These are phyloP conservation scores for Leptonema lineaticorne DNA, from an alignment of 1,140 invertebrate genomes.

Conservation along the genomic window DNA sequence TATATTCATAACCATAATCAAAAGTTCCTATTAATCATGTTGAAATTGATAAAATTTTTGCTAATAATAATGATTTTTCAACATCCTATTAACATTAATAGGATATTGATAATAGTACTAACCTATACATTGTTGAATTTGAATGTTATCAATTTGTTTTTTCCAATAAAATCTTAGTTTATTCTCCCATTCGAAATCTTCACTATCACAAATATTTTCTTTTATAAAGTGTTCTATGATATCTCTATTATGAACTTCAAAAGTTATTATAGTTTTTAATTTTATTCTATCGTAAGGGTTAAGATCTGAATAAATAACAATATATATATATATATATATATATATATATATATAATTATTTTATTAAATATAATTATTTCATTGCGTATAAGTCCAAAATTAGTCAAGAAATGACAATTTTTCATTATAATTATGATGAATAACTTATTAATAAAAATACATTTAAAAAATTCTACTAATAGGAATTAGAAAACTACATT, in stretches of 20 bases:
- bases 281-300: constrained; percentile 80
- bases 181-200: constrained; percentile 91
- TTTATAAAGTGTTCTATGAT: constrained; percentile 85
- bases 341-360: not conserved
- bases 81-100: not conserved
- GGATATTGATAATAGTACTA: constrained; percentile 31
- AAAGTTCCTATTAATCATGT: constrained; percentile 60
- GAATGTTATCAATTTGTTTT: constrained; percentile 76
- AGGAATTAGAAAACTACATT: too few species aligned
- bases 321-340: constrained; percentile 1
- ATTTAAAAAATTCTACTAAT: too few species aligned
- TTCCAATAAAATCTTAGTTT: constrained; percentile 91
- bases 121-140: constrained; percentile 83
- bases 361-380: too few species aligned
- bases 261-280: constrained; percentile 83
- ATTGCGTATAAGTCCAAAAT: too few species aligned
- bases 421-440: too few species aligned
- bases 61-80: not conserved
- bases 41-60: not conserved
- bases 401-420: not conserved
- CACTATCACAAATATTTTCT: constrained; percentile 78
- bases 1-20: constrained; percentile 92
- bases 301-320: constrained; percentile 53
- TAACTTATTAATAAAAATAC: too few species aligned
- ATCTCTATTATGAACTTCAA: constrained; percentile 87